These are phyloP conservation scores for Thalassophryne amazonica DNA, from an alignment of 2,797 vertebrate species.

Conservation along the genomic window DNA sequence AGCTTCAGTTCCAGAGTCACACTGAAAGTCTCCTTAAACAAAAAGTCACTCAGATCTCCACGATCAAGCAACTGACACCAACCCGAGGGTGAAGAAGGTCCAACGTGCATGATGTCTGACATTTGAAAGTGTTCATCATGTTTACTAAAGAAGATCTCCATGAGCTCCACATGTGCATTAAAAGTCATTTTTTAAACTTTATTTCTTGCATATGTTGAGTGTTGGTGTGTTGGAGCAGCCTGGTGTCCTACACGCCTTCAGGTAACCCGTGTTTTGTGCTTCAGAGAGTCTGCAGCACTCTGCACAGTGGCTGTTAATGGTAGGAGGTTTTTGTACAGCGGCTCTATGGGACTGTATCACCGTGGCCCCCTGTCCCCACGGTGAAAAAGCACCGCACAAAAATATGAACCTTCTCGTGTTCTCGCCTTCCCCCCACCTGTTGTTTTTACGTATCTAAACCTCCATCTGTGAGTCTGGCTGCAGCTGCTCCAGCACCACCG, in stretches of 20 bases:
- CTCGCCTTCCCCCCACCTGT: slow-evolving; percentile 15
- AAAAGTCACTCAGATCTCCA: slow-evolving; percentile 18
- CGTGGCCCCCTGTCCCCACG: slow-evolving; percentile 83
- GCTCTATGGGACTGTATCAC: slow-evolving; percentile 68
- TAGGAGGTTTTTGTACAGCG: slow-evolving; percentile 82
- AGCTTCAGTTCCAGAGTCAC: slow-evolving; percentile 38
- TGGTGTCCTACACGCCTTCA: neutral
- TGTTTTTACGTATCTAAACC: slow-evolving; percentile 30
- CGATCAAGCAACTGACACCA: neutral
- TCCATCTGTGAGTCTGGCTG: slow-evolving; percentile 25
- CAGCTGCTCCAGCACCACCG: too few species aligned
- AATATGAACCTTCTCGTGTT: slow-evolving; percentile 50
- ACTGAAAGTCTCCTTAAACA: slow-evolving; percentile 17
- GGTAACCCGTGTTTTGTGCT: neutral
- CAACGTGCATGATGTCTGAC: neutral
- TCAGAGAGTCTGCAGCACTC: neutral
- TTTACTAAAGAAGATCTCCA: too few species aligned
- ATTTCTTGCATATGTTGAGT: neutral
- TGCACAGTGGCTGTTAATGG: neutral
- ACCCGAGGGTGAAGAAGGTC: neutral
- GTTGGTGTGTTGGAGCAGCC: neutral
- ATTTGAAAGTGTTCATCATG: neutral
- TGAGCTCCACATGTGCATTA: too few species aligned
- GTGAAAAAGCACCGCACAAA: slow-evolving; percentile 81
- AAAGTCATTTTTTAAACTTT: too few species aligned